Evolutionary conservation across 2,888 invertebrate genomes (phyloP).

Genomic region (Mythimna lalbum): DNA sequence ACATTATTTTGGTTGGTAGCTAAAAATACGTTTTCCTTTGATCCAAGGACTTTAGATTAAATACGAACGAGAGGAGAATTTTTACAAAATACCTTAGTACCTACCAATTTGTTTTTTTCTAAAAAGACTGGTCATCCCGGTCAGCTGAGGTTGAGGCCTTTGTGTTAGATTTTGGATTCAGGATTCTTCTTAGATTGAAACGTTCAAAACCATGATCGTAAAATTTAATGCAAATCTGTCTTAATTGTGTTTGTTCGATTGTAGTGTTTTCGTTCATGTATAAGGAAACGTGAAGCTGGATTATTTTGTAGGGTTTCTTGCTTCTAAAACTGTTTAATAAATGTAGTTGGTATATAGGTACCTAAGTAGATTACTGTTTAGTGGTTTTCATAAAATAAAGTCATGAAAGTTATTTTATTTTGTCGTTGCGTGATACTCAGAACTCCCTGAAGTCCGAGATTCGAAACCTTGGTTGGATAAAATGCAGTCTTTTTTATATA

Average conservation of each 20-base stretch:
- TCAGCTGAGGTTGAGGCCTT: not conserved
- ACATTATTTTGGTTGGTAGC: conserved; percentile 11
- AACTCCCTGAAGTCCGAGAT: too few species aligned
- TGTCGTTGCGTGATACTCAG: not conserved
- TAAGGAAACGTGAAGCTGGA: not conserved
- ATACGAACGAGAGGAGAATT: conserved; percentile 2
- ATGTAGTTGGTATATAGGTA: too few species aligned
- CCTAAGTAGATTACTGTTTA: too few species aligned
- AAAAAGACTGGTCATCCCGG: too few species aligned
- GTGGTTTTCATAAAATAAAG: not conserved
- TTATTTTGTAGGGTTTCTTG: not conserved
- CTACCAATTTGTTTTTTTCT: not conserved
- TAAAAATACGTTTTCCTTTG: conserved; percentile 34
- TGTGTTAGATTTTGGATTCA: not conserved
- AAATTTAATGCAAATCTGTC: not conserved
- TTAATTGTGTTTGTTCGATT: not conserved
- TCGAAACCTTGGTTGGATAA: not conserved
- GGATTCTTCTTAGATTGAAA: conserved; percentile 1
- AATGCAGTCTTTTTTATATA: too few species aligned
- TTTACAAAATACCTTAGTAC: not conserved
- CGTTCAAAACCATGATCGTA: not conserved
- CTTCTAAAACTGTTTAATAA: not conserved
- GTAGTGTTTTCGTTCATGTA: not conserved
- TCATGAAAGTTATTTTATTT: not conserved
- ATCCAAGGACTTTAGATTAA: conserved; percentile 26